phyloP scores from a whole-genome alignment of 64 coral and sea anemone species.

The Stichodactyla mertensii region DNA sequence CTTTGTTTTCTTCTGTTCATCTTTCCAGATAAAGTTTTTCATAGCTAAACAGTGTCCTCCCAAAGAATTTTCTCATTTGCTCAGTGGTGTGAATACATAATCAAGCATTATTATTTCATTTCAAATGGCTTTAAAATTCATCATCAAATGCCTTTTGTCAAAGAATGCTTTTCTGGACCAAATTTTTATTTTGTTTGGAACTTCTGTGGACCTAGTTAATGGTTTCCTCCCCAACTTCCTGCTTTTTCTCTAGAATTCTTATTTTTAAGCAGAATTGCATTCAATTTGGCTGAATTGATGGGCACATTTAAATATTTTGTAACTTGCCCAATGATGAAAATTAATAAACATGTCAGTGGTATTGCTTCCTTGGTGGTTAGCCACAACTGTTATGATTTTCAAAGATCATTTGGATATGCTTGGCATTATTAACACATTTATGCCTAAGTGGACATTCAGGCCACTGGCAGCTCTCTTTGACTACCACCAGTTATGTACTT shows the following conservation, averaged over 20 bases:
- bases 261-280: not conserved
- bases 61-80: constrained; percentile 11
- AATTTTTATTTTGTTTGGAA: not conserved
- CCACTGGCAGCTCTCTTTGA: not conserved
- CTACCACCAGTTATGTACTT: not conserved
- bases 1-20: not conserved
- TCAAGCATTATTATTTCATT: not conserved
- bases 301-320: constrained; percentile 10
- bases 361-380: constrained; percentile 11
- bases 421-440: constrained; percentile 8
- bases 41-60: not conserved
- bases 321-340: not conserved
- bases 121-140: not conserved
- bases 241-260: not conserved
- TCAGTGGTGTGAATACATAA: not conserved
- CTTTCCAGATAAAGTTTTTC: not conserved
- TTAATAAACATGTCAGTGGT: constrained; percentile 8
- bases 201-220: not conserved
- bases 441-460: not conserved
- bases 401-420: constrained; percentile 6
- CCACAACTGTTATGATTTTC: constrained; percentile 16
- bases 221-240: not conserved
- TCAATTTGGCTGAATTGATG: constrained; percentile 5
- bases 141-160: not conserved
- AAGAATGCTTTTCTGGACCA: not conserved